These are phyloP conservation scores for Euwallacea similis DNA, from an alignment of 1,140 invertebrate species.

Conservation along the genomic window DNA sequence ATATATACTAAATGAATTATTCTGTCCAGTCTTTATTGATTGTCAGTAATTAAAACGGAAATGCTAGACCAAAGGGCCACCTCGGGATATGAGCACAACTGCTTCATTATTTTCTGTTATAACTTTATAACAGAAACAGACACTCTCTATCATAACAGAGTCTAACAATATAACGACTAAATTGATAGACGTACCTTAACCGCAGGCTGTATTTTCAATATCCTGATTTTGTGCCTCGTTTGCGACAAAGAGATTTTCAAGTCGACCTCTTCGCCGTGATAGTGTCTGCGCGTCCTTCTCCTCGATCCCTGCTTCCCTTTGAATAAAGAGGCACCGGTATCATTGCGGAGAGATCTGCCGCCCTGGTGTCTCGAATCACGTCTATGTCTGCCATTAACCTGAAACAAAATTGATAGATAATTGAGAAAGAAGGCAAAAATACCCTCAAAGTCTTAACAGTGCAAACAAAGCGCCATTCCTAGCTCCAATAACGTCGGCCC, in stretches of 20 bases:
- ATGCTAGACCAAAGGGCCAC: too few species aligned
- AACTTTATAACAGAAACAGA: too few species aligned
- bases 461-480: not conserved
- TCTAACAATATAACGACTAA: not conserved
- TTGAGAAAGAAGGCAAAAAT: too few species aligned
- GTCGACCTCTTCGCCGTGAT: conserved; percentile 57
- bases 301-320: conserved; percentile 35
- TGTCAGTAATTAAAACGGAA: too few species aligned
- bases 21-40: too few species aligned
- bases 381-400: conserved; percentile 55
- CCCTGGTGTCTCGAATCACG: conserved; percentile 48
- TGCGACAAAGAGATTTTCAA: conserved; percentile 62
- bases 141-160: too few species aligned
- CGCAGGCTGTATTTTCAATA: conserved; percentile 67
- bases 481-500: not conserved
- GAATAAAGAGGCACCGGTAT: conserved; percentile 41
- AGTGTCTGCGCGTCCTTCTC: conserved; percentile 45
- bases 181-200: conserved; percentile 57
- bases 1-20: too few species aligned
- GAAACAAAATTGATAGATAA: conserved; percentile 21
- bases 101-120: too few species aligned
- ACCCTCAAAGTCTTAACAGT: too few species aligned
- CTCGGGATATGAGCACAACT: too few species aligned
- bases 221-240: conserved; percentile 64
- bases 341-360: conserved; percentile 38